Conservation (phyloP, 1,140 invertebrate genomes). For the Caenorhabditis briggsae region DNA sequence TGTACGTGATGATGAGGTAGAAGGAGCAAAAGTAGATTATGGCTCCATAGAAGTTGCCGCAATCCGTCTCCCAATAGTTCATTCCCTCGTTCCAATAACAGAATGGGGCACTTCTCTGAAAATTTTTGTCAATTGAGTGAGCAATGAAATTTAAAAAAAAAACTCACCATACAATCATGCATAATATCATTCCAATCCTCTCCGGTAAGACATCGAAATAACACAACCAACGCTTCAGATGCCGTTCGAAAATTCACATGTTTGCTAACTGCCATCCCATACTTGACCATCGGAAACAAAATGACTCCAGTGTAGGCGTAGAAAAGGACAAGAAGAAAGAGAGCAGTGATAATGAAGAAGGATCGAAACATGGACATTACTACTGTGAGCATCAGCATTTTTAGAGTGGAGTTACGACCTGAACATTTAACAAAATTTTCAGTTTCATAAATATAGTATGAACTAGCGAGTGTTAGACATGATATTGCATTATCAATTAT, state of each 20-base stretch:
- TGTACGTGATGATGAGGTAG: constrained; percentile 99
- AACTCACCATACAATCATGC: constrained; percentile 91
- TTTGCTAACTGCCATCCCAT: constrained; percentile 96
- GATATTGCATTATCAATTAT: too few species aligned
- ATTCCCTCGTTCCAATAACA: constrained; percentile 86
- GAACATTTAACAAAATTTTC: neutral
- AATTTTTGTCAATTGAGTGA: too few species aligned
- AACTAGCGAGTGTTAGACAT: too few species aligned
- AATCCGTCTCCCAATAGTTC: constrained; percentile 99
- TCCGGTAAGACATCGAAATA: constrained; percentile 98
- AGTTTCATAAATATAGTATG: too few species aligned
- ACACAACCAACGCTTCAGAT: constrained; percentile 93
- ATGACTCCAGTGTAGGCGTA: constrained; percentile 98
- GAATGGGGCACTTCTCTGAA: constrained; percentile 85
- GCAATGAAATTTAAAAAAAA: too few species aligned
- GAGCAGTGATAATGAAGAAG: constrained; percentile 99
- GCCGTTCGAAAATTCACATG: constrained; percentile 96
- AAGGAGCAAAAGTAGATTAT: constrained; percentile 98
- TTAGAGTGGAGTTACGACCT: constrained; percentile 85
- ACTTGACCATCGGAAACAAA: constrained; percentile 98
- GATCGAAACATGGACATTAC: constrained; percentile 98
- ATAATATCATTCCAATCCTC: constrained; percentile 99
- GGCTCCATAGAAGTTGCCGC: constrained; percentile 85
- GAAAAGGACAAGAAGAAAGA: constrained; percentile 98
- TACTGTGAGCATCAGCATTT: constrained; percentile 98